Base-by-base conservation (phyloP, 23 tunicate species). In the Ascidia mentula region DNA sequence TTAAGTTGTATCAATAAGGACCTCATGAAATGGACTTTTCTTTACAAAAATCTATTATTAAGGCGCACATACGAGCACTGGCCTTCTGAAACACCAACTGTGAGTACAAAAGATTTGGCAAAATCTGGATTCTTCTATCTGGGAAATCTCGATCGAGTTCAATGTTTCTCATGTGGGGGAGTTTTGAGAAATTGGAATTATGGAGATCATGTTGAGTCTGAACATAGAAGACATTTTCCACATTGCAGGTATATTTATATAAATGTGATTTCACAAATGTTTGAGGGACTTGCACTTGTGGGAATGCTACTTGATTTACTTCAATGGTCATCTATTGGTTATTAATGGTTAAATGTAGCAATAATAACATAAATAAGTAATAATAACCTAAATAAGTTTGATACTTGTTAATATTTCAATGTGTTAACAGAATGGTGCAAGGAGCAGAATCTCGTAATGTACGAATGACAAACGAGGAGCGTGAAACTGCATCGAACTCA, bases 91-190 rank as follows among this genome's bases (percentile, higher is more conserved):
- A 37, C 60, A n/a, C 75, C 79, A 38, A 86, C 81, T 6, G 80
- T 86, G 6, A 12, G 38, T 7, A 82, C 95, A 40, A 42, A 78
- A 12, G 89, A 80, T 74, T 69, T 90, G 37, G 95, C 95, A 0
- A 75, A 69, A 34, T 72, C 84, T 37, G 95, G 95, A 17, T 89
- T 89, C 40, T 89, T 84, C 59, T 89, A 89, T 74, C 80, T 86
- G 15, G 95, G 95, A 13, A 83, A 84, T 79, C 38, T 79, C 69
- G 95, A 90, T 77, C 45, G 89, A 31, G 88, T 87, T 34, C 85
- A 82, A 40, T 90, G 95, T 37, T 90, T 84, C 61, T 86, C 76
- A 9, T 89, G 95, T 65, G 89, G 80, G 8, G 88, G 88, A 35
- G 89, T 89, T 34, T 38, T 89, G 69, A 80, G 88, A 0, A 84